Evolutionary conservation across 2,888 invertebrate species (phyloP).

Genomic region (Apamea monoglypha): DNA sequence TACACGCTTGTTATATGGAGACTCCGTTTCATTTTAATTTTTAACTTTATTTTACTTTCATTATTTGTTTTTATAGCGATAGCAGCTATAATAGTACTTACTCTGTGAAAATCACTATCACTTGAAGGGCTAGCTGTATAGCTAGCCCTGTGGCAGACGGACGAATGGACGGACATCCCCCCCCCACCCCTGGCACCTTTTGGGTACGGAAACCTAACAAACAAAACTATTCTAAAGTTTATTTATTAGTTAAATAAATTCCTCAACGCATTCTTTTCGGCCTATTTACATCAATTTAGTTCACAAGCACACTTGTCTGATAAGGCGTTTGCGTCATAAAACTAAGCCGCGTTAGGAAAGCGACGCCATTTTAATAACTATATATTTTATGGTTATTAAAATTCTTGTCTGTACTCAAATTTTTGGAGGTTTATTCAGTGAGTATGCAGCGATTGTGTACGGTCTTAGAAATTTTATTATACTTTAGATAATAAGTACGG

Average conservation of each 20-base stretch:
- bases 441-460: slow-evolving; percentile 24
- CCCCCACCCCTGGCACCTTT: too few relatives aligned
- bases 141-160: too few relatives aligned
- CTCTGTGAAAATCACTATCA: too few relatives aligned
- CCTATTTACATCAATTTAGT: slow-evolving; percentile 43
- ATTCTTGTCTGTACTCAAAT: slow-evolving; percentile 25
- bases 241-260: too few relatives aligned
- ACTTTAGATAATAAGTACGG: not conserved
- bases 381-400: slow-evolving; percentile 47
- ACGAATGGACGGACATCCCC: too few relatives aligned
- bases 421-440: slow-evolving; percentile 22
- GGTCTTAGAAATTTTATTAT: slow-evolving; percentile 8
- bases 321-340: slow-evolving; percentile 52
- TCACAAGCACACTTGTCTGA: slow-evolving; percentile 29
- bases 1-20: too few relatives aligned
- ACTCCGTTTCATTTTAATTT: too few relatives aligned
- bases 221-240: not conserved
- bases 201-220: too few relatives aligned
- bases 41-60: too few relatives aligned
- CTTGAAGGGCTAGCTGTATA: too few relatives aligned
- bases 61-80: too few relatives aligned
- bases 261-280: slow-evolving; percentile 4
- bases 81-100: too few relatives aligned
- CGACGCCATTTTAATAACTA: slow-evolving; percentile 32
- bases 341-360: slow-evolving; percentile 36